phyloP scores from a whole-genome alignment of 2,113 vertebrate species.

The Prunella himalayana region DNA sequence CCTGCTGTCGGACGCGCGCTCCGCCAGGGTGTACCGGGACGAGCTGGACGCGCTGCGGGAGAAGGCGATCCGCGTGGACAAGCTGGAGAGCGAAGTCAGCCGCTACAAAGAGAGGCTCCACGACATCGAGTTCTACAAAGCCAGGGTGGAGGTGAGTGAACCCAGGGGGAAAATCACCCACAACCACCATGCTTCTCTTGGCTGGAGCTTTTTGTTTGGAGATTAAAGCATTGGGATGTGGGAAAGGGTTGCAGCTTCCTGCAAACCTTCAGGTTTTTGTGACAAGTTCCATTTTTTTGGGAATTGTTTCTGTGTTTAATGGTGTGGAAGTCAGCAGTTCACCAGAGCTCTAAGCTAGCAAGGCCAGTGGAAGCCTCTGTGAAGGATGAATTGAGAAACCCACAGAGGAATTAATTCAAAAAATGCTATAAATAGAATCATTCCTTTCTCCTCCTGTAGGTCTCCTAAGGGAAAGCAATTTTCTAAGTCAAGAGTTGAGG shows the following conservation, averaged over 20 bases:
- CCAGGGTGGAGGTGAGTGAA: slow-evolving; percentile 88
- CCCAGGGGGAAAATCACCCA: not conserved
- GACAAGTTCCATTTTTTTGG: not conserved
- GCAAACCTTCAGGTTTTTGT: not conserved
- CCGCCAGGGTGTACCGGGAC: slow-evolving; percentile 91
- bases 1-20: slow-evolving; percentile 91
- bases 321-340: not conserved
- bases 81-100: slow-evolving; percentile 93
- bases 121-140: slow-evolving; percentile 97
- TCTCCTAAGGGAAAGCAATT: not conserved
- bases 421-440: not conserved
- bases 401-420: not conserved
- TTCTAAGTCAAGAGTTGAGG: not conserved
- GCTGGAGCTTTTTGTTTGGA: not conserved
- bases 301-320: not conserved
- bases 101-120: slow-evolving; percentile 93
- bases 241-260: not conserved
- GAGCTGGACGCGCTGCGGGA: slow-evolving; percentile 93
- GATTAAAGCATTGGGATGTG: not conserved
- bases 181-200: not conserved
- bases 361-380: not conserved
- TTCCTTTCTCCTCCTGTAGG: not conserved
- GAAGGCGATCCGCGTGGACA: slow-evolving; percentile 93
- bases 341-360: not conserved
- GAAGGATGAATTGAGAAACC: not conserved